Evolutionary conservation across 2,113 vertebrate species (phyloP), one percentile per base, ranked within the genome.

Genomic region (Oreotragus oreotragus): DNA sequence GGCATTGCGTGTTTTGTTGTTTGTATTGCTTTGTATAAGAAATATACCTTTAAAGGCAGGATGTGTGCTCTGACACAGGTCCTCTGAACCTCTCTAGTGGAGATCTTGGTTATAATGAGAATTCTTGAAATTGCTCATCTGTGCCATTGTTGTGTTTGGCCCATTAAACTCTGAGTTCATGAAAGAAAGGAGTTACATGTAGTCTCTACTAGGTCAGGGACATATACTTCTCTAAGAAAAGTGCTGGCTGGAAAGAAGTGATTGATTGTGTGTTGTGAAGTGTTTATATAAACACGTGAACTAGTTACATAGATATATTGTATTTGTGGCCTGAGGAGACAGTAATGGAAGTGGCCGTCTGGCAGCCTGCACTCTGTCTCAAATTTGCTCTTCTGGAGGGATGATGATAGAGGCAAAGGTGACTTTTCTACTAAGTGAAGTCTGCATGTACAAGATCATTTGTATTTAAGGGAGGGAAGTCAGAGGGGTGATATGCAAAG

Each of bases 101-200:
- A 92, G 92, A 95, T 92, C 60, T 94, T 62, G 51, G 88, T 73
- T 94, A 88, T 97, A 97, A 97, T 98, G 92, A 98, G 95, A 97
- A 80, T 14, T 64, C 81, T 88, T 97, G 92, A 95, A 96, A 97
- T 88, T 90, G 80, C 77, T 97, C 92, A 60, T 93, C 96, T 98
- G 93, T 96, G 60, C 97, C 94, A 84, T 95, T 98, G 95, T 97
- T 93, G 92, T 95, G 81, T 94, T 95, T 96, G 97, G 94, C 88
- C 97, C 96, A 97, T 98, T 97, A 98, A 96, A 96, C 89, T 30
- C 88, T 86, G 85, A 97, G 97, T 92, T 97, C 91, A 53, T 97
- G 93, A 97, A 97, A 96, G 58, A 95, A 97, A 97, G 62, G 70
- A 95, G 66, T 94, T 95, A 91, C 91, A 97, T 96, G n/a, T 73